Base-by-base conservation (phyloP, 2,797 vertebrate genomes). In the Hydrolagus colliei region DNA sequence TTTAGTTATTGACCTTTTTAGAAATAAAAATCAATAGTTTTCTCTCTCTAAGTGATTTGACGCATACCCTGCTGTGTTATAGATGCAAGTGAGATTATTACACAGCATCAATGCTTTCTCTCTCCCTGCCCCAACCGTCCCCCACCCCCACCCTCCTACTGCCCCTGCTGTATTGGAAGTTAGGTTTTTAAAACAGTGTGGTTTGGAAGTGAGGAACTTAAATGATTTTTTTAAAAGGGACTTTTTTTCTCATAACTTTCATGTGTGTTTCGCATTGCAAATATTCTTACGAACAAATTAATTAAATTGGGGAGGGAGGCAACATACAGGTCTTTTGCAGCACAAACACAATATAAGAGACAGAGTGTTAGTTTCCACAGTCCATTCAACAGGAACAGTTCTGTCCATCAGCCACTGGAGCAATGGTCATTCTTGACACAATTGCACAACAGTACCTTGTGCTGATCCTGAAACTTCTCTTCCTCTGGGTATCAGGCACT, bases 191-290 rank as follows among this genome's bases (percentile, higher is more conserved):
- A 52, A 52, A 52, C 41, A 52, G 41, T 52, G 41, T 52, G 41
- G 41, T 1, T 52, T 41, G 32, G 65, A 35, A 71, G n/a, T 6
- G 8, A 18, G 18, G n/a, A 79, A 35, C 27, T 4, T 41, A 27
- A 63, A 27, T 32, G 0, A 3, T 16, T 82, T 82, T 67, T 52
- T 32, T 35, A 22, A 65, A 65, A 32, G 10, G n/a, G 8, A 5
- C 93, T 94, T 95, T 95, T 91, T 92, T 95, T 52, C 41, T 52
- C 6, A 3, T 52, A 52, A 52, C 41, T 52, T 52, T 52, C 41
- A 52, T 52, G 41, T 52, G 41, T 52, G 5, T 52, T 52, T 52
- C 2, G 6, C 41, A 52, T 52, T 52, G 41, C 41, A 11, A 10
- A 11, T 35, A 68, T 41, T 84, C 59, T 68, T 67, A 68, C 14